A percentile compares a stretch with the other conserved stretches of the same genome.
These are phyloP conservation scores for Hemitrygon akajei DNA, from an alignment of 2,797 vertebrate genomes.

Conservation along the genomic window DNA sequence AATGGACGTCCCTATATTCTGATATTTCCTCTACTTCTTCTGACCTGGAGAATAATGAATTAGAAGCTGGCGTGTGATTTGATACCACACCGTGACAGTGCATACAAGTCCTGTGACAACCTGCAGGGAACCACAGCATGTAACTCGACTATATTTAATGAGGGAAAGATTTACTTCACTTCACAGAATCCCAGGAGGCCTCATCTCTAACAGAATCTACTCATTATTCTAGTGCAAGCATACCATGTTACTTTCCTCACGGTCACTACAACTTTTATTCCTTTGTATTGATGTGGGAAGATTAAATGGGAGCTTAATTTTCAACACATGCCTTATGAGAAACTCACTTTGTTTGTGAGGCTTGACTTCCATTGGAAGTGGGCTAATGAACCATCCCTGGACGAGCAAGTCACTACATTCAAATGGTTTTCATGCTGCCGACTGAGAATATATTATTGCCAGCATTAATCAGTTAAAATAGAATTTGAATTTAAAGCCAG, in stretches of 20 bases:
- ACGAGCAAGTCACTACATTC: neutral
- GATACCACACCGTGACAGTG: neutral
- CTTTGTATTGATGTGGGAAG: neutral
- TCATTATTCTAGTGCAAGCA: neutral
- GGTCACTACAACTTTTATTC: neutral
- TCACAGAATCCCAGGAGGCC: neutral
- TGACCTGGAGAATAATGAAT: conserved; percentile 9
- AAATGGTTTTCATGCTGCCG: neutral
- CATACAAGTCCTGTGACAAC: neutral
- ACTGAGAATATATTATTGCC: neutral
- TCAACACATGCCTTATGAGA: conserved; percentile 4
- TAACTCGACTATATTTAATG: neutral
- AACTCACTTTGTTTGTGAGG: conserved; percentile 6
- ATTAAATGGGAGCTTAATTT: neutral
- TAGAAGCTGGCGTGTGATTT: neutral
- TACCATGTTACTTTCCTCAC: neutral
- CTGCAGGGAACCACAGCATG: neutral
- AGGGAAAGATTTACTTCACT: conserved; percentile 34
- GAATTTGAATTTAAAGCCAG: neutral
- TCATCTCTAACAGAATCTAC: neutral
- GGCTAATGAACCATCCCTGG: neutral
- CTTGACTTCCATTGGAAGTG: neutral
- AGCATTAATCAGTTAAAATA: neutral
- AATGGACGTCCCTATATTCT: no score
- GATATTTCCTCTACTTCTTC: neutral